Conservation (phyloP, 2,888 invertebrate species). For the Xestia xanthographa region DNA sequence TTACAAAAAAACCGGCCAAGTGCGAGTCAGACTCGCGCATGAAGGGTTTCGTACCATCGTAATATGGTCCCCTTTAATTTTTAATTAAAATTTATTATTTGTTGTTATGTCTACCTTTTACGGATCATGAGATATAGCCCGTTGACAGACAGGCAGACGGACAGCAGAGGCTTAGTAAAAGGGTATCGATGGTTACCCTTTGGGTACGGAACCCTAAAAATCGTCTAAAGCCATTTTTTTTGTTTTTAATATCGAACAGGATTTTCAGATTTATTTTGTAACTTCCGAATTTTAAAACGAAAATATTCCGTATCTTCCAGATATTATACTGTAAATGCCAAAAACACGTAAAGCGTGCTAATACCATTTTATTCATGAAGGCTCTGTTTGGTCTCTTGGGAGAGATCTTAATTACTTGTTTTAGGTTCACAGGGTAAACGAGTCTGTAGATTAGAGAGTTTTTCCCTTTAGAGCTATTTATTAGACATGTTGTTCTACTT, state of each 20-base stretch:
- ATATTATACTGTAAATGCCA: constrained; percentile 4
- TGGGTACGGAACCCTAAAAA: background rate
- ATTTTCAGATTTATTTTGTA: constrained; percentile 5
- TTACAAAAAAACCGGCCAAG: background rate
- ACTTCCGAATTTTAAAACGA: background rate
- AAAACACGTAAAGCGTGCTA: constrained; percentile 30
- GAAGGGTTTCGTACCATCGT: too few relatives aligned
- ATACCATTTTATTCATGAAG: constrained; percentile 58
- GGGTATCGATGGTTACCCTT: too few relatives aligned
- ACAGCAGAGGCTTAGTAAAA: too few relatives aligned
- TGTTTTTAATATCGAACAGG: background rate
- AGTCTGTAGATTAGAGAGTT: constrained; percentile 71
- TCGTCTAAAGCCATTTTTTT: background rate
- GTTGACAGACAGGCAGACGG: too few relatives aligned
- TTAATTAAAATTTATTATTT: too few relatives aligned
- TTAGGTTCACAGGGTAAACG: constrained; percentile 72
- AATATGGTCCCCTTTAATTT: too few relatives aligned
- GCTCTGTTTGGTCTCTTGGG: constrained; percentile 52
- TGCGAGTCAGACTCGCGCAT: too few relatives aligned
- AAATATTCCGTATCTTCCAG: constrained; percentile 5
- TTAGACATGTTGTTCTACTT: constrained; percentile 35
- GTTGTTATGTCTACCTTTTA: too few relatives aligned
- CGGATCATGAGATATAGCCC: too few relatives aligned
- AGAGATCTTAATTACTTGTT: constrained; percentile 75
- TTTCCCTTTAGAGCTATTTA: constrained; percentile 58